Evolutionary conservation across 1,140 invertebrate species (phyloP), one percentile per base, ranked within the genome.

Genomic region (Tyrophagus putrescentiae): DNA sequence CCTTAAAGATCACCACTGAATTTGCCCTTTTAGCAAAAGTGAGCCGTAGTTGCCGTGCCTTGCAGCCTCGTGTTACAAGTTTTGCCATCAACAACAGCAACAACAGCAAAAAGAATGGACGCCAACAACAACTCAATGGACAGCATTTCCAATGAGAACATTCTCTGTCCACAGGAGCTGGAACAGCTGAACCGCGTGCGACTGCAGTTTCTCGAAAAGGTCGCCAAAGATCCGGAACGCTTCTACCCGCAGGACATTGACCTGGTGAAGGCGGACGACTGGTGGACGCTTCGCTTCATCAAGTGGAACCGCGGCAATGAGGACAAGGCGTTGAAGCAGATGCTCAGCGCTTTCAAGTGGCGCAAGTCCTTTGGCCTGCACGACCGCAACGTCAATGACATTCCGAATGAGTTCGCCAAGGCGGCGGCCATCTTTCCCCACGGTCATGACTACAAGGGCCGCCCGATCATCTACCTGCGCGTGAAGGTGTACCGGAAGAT

Each of bases 301-400:
- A 74, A 81, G 62, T 80, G 83, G 68, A 72, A 78, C 65, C 27
- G 23, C 2, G 71, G 72, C 36, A 77, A 84, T 61, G 64, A 80
- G 66, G 73, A 80, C 65, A 69, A 78, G 60, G 77, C 87, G 0
- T 70, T 84, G 1, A 77, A 79, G 18, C 87, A 91, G 80, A 72
- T 92, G 1, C 84, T 84, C 78, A 82, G 84, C 4, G 81, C 84
- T 32, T 79, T 87, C 62, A 76, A 79, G 64, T 96, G 90, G 87
- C 77, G 90, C 61, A 84, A 83, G 72, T 80, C 81, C 34, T 80
- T 83, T 66, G 81, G 81, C 1, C 77, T 84, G 1, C 88, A 89
- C 23, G 18, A 36, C 1, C 32, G 59, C 13, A 21, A 57, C 11
- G 21, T 13, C 23, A 50, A 18, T 23, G 62, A 64, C 52, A 41